Evolutionary conservation across 2,113 vertebrate species (phyloP).

Genomic region (Aythya baeri): DNA sequence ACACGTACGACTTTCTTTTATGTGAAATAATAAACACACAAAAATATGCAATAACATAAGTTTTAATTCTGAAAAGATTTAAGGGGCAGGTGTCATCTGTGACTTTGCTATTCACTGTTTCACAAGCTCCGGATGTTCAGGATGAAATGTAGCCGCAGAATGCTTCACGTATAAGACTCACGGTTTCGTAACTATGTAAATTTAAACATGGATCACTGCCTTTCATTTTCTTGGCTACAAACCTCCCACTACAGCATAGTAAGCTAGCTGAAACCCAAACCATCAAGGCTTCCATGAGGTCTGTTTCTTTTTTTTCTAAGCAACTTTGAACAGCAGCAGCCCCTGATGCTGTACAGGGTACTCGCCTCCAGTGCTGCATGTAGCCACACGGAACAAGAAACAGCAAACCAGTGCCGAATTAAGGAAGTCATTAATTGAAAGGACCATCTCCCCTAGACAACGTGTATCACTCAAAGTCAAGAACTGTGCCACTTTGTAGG

Average conservation of each 20-base stretch:
- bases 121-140: not conserved
- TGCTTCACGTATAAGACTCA: not conserved
- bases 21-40: not conserved
- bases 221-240: not conserved
- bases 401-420: not conserved
- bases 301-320: not conserved
- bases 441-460: not conserved
- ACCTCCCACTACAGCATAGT: not conserved
- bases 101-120: not conserved
- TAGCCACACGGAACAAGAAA: not conserved
- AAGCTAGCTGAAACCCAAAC: not conserved
- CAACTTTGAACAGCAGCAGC: not conserved
- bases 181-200: not conserved
- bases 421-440: not conserved
- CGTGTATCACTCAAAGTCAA: not conserved
- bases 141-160: not conserved
- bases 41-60: not conserved
- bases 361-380: fast-evolving
- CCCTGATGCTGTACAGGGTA: not conserved
- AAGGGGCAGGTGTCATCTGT: not conserved
- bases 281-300: not conserved
- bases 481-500: not conserved
- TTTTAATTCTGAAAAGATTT: conserved; percentile 6
- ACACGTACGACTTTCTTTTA: not conserved
- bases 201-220: not conserved